Conservation (phyloP, 1,140 invertebrate genomes). For the Laupala kohalensis region DNA sequence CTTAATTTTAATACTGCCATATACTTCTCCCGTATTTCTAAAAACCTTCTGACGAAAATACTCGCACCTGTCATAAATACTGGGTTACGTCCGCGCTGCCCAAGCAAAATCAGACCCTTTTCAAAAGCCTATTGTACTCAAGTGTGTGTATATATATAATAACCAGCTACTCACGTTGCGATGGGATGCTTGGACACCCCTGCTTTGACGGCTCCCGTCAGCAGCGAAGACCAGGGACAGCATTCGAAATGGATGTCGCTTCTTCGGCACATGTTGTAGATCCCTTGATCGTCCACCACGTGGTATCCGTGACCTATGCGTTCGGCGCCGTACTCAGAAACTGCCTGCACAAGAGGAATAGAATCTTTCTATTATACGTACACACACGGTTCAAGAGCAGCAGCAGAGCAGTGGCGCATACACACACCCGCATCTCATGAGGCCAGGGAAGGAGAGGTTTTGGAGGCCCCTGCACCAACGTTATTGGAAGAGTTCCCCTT, state of each 20-base stretch:
- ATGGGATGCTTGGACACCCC: conserved; percentile 25
- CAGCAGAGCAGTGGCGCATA: neutral
- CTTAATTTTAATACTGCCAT: no score
- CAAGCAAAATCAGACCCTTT: no score
- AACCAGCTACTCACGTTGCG: no score
- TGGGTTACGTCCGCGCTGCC: no score
- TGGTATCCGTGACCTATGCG: conserved; percentile 49
- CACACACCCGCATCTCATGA: neutral
- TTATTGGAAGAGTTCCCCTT: neutral
- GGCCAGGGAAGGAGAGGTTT: neutral
- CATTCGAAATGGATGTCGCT: conserved; percentile 37
- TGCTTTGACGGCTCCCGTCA: conserved; percentile 35
- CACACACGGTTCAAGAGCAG: neutral
- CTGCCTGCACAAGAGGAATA: conserved; percentile 25
- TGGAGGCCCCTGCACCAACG: neutral
- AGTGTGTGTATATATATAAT: no score
- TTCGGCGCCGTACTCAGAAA: conserved; percentile 37
- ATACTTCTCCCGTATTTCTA: no score
- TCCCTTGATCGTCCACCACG: conserved; percentile 30
- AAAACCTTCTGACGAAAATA: no score
- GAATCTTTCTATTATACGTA: neutral
- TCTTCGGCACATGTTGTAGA: conserved; percentile 31
- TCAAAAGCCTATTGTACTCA: no score
- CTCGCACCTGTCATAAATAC: no score
- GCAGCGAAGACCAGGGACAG: conserved; percentile 42